Percentiles rank a stretch among this genome's conserved stretches.
Conservation (phyloP, 2,797 vertebrate genomes). For the Dryobates pubescens region DNA sequence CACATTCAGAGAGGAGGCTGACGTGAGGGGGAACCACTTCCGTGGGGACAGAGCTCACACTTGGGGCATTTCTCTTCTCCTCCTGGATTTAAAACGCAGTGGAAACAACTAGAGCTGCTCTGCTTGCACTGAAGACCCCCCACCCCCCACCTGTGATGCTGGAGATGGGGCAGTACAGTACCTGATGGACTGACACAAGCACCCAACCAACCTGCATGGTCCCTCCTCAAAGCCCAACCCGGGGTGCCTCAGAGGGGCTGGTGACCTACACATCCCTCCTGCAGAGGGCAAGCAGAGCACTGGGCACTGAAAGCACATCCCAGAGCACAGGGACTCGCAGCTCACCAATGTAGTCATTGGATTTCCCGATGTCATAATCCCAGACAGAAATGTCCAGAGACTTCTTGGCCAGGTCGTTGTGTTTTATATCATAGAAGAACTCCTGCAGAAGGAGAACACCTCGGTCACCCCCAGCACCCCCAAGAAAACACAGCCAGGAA, state of each 20-base stretch:
- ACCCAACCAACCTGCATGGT: neutral
- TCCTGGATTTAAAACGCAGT: neutral
- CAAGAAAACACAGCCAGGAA: neutral
- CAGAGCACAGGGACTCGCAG: neutral
- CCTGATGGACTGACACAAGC: neutral
- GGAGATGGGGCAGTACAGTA: neutral
- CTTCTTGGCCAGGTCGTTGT: slow-evolving; percentile 95
- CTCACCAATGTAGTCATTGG: slow-evolving; percentile 95
- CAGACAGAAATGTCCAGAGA: slow-evolving; percentile 93
- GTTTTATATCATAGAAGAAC: slow-evolving; percentile 96
- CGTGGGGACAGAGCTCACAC: fast-evolving
- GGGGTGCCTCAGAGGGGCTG: neutral
- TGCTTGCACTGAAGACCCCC: neutral
- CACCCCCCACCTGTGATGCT: fast-evolving
- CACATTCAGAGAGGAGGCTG: neutral
- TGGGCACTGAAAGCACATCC: neutral
- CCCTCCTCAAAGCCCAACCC: neutral
- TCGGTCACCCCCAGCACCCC: neutral
- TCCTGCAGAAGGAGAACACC: slow-evolving; percentile 78
- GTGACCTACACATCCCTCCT: fast-evolving
- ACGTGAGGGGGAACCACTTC: neutral
- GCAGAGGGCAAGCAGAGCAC: fast-evolving
- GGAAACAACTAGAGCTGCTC: neutral
- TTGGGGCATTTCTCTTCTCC: neutral
- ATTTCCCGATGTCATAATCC: slow-evolving; percentile 97